These are phyloP conservation scores for Argopecten irradians DNA, from an alignment of 1,140 invertebrate species.

Conservation along the genomic window DNA sequence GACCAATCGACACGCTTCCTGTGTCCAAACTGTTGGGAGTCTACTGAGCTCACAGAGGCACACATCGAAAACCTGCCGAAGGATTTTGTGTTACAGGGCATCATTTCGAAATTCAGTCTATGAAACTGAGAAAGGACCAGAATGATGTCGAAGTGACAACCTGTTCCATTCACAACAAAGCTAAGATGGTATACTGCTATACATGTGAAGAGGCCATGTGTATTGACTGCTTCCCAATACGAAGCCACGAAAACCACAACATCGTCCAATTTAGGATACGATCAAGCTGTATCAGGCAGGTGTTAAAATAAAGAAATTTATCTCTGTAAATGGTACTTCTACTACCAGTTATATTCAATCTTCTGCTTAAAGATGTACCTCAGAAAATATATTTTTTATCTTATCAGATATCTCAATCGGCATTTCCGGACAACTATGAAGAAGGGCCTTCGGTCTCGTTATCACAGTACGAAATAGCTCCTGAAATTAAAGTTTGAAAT, in stretches of 20 bases:
- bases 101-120: slow-evolving; percentile 28
- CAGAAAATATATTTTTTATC: too few species aligned
- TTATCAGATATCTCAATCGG: too few species aligned
- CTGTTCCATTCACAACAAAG: neutral
- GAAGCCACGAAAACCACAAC: neutral
- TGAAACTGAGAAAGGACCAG: too few species aligned
- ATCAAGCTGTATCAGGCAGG: neutral
- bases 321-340: too few species aligned
- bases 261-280: neutral
- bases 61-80: slow-evolving; percentile 27
- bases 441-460: too few species aligned
- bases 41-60: neutral
- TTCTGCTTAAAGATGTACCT: too few species aligned
- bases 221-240: neutral
- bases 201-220: neutral
- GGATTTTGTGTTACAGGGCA: slow-evolving; percentile 31
- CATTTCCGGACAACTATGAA: too few species aligned
- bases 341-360: too few species aligned
- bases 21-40: slow-evolving; percentile 22
- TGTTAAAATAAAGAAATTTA: too few species aligned
- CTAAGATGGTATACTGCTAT: neutral
- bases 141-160: too few species aligned
- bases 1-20: neutral
- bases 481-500: too few species aligned
- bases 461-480: too few species aligned